Percentiles rank a stretch among this genome's conserved stretches.
phyloP scores from a whole-genome alignment of 2,797 vertebrate species.

The Stomatorhinus walkeri region DNA sequence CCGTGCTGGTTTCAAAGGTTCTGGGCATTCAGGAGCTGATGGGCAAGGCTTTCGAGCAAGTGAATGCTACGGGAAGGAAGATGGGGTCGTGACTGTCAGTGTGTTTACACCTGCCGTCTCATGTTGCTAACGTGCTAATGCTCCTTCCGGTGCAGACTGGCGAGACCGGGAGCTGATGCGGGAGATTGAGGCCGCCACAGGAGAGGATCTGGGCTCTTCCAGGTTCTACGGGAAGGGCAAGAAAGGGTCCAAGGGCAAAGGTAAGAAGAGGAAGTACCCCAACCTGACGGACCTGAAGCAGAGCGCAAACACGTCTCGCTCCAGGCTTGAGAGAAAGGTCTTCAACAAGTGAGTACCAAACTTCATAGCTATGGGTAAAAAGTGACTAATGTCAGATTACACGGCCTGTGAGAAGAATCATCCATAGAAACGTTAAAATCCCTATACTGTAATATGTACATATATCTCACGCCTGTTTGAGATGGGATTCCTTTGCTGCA shows the following conservation, averaged over 20 bases:
- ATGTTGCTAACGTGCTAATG: background rate
- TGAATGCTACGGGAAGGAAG: background rate
- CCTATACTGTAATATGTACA: background rate
- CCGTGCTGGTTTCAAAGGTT: background rate
- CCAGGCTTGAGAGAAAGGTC: slow-evolving; percentile 80
- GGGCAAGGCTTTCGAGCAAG: background rate
- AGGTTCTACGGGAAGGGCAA: slow-evolving; percentile 46
- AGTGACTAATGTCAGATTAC: background rate
- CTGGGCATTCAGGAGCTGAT: background rate
- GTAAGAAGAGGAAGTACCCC: slow-evolving; percentile 73
- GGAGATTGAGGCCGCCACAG: slow-evolving; percentile 81
- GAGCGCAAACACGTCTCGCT: slow-evolving; percentile 67
- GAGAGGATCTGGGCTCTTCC: slow-evolving; percentile 79
- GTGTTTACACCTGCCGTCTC: background rate
- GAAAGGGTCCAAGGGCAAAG: slow-evolving; percentile 52
- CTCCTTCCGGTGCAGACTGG: slow-evolving; percentile 67
- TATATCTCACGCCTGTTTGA: background rate
- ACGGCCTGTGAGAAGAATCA: background rate
- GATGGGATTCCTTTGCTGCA: background rate
- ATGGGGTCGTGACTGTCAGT: background rate
- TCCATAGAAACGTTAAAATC: background rate
- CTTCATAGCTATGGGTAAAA: background rate
- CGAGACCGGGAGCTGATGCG: slow-evolving; percentile 78
- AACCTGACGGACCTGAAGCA: slow-evolving; percentile 84
- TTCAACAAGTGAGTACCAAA: slow-evolving; percentile 77